These are phyloP conservation scores for Drosophila merina DNA, from an alignment of 2,888 invertebrate species.

Conservation along the genomic window DNA sequence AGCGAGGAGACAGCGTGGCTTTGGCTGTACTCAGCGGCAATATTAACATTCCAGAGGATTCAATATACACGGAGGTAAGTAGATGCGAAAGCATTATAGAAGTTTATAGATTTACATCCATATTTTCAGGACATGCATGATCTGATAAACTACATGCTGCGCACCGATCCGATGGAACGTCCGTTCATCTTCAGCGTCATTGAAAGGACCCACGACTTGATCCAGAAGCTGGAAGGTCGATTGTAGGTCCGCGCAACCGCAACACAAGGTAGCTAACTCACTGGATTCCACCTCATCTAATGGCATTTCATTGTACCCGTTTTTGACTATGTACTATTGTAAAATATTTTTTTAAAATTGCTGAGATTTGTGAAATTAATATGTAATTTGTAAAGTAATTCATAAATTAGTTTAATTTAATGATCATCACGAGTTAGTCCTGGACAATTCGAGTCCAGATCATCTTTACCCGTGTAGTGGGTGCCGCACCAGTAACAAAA, in stretches of 20 bases:
- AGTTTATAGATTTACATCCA: too few species aligned
- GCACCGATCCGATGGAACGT: conserved; percentile 90
- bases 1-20: conserved; percentile 94
- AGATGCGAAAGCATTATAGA: too few species aligned
- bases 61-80: conserved; percentile 86
- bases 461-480: conserved; percentile 87
- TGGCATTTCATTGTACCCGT: conserved; percentile 34
- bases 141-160: conserved; percentile 88
- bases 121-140: conserved; percentile 87
- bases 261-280: background rate
- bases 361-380: conserved; percentile 56
- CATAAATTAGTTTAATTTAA: conserved; percentile 53
- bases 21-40: conserved; percentile 92
- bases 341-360: conserved; percentile 59
- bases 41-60: conserved; percentile 88
- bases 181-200: conserved; percentile 91
- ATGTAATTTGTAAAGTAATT: conserved; percentile 8
- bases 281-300: conserved; percentile 35
- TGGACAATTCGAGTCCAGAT: conserved; percentile 87
- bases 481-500: conserved; percentile 93
- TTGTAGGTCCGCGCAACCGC: conserved; percentile 82
- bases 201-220: conserved; percentile 86
- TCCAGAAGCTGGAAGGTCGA: conserved; percentile 86
- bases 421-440: conserved; percentile 88
- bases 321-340: conserved; percentile 71